Evolutionary conservation across 2,113 vertebrate genomes (phyloP).

Genomic region (Lepisosteus oculatus): DNA sequence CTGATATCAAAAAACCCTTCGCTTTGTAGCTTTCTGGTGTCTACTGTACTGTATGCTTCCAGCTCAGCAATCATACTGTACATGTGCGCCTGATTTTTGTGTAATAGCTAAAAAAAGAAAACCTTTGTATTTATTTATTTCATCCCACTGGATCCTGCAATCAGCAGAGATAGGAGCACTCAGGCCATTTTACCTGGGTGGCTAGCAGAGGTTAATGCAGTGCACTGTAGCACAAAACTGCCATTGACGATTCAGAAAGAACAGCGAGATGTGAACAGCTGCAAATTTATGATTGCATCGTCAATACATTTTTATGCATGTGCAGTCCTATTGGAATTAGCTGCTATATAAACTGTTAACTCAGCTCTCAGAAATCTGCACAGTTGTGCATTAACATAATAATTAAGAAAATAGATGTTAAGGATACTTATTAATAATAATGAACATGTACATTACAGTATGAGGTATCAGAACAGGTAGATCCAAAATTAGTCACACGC

Average conservation of each 20-base stretch:
- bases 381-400: constrained; percentile 1
- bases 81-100: too few relatives aligned
- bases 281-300: constrained; percentile 9
- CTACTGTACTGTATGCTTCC: too few relatives aligned
- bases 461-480: too few relatives aligned
- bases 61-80: too few relatives aligned
- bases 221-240: neutral
- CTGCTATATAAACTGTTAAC: constrained; percentile 4
- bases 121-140: too few relatives aligned
- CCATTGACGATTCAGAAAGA: neutral
- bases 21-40: too few relatives aligned
- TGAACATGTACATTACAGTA: too few relatives aligned
- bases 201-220: constrained; percentile 8
- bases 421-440: too few relatives aligned
- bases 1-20: too few relatives aligned
- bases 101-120: too few relatives aligned
- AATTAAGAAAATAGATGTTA: neutral
- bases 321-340: neutral
- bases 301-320: constrained; percentile 5
- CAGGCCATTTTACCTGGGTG: neutral
- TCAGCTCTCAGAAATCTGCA: neutral
- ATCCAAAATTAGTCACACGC: too few relatives aligned
- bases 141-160: too few relatives aligned
- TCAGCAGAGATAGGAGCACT: neutral
- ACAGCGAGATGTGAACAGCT: constrained; percentile 3